Base-by-base conservation (phyloP, 1,140 invertebrate species). In the Wiebesia pumilae region DNA sequence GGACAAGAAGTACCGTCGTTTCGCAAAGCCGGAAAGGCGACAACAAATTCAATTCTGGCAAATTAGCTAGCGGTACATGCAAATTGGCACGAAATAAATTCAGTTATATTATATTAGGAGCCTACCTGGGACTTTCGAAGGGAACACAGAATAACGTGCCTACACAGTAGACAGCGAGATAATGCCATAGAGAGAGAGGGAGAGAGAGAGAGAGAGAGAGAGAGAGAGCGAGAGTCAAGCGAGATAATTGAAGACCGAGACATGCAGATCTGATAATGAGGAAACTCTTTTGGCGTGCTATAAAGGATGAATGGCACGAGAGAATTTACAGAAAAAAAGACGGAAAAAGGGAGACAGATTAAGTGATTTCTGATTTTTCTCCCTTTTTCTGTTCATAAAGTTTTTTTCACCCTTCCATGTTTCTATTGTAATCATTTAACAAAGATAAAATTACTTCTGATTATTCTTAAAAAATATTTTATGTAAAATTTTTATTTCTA, bases 61-160 rank as follows among this genome's bases (percentile, higher is more conserved):
- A 93, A 93, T 93, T 93, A 93, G 92, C 89, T 87, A 88, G 88
- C 89, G 91, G 92, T 92, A 93, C 91, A 93, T 93, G 92, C 91
- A 93, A 93, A 93, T 93, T 93, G 92, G 90, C 91, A 92, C 91
- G 90, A 92, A 93, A 93, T 93, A 91, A 93, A 93, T 92, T 93
- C 92, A 90, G 91, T 90, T 93, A 92, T 92, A 93, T 93, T 93
- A 92, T 92, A 93, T 93, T 93, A 93, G 92, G 88, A 89, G 90
- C 89, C 91, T 92, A 92, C 91, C 90, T 91, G 89, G 89, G 89
- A 93, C 92, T 93, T 93, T 92, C 90, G 90, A 90, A 91, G 90
- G 90, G 90, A 92, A 92, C 91, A 91, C 91, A 91, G 90, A 93
- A 90, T 91, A 91, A 91, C 89, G 90, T 85, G 84, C 81, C 24